A percentile compares a stretch with the other conserved stretches of the same genome.
phyloP scores from a whole-genome alignment of 2,797 vertebrate genomes.

The Jordanella pulchra region DNA sequence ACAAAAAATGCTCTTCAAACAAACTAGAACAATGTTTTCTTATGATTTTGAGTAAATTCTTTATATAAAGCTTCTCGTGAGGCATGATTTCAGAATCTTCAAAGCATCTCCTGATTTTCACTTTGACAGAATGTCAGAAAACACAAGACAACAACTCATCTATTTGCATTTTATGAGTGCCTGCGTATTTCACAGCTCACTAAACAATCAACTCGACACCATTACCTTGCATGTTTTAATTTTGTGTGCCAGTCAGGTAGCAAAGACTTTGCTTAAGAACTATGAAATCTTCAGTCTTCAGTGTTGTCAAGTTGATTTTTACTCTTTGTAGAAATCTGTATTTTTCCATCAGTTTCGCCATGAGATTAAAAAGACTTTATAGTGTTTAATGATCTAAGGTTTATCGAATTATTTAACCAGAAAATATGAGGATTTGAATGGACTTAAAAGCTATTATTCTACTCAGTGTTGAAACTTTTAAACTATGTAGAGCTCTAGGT shows the following conservation, averaged over 20 bases:
- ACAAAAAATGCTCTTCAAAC: constrained; percentile 35
- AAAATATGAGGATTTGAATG: constrained; percentile 4
- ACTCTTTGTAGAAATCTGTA: constrained; percentile 16
- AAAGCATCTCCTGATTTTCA: constrained; percentile 4
- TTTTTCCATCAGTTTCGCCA: constrained; percentile 15
- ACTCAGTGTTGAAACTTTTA: too few species aligned
- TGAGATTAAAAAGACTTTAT: constrained; percentile 38
- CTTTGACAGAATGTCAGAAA: not conserved
- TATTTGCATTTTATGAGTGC: constrained; percentile 2
- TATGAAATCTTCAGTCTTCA: constrained; percentile 7
- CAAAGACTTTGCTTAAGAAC: constrained; percentile 28
- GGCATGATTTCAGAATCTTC: constrained; percentile 15
- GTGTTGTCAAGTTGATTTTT: constrained; percentile 23
- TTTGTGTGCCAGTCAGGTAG: constrained; percentile 33
- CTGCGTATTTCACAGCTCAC: constrained; percentile 14
- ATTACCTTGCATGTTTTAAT: constrained; percentile 24
- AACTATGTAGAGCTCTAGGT: too few species aligned
- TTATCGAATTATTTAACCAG: constrained; percentile 6
- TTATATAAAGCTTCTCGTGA: constrained; percentile 25
- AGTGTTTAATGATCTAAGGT: constrained; percentile 12
- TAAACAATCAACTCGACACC: constrained; percentile 21
- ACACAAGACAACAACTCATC: not conserved
- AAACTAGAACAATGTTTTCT: constrained; percentile 16
- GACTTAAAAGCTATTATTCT: not conserved
- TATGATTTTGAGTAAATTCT: constrained; percentile 23